Evolutionary conservation across 1,140 invertebrate genomes (phyloP).

Genomic region (Triops cancriformis): DNA sequence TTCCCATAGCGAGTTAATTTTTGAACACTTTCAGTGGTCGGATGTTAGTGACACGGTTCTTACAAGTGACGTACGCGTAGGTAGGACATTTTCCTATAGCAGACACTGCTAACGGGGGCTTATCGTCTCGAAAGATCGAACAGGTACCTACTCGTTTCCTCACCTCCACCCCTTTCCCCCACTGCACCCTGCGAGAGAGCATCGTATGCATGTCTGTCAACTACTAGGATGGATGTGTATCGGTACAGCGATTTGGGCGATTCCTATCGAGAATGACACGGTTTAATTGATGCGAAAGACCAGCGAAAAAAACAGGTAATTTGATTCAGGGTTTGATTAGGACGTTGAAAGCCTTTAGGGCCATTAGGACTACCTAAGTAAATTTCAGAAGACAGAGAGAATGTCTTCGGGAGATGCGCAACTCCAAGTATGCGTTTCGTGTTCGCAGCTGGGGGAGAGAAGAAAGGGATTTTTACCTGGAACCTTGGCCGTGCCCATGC

Average conservation of each 20-base stretch:
- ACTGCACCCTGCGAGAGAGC: not conserved
- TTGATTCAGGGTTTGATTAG: not conserved
- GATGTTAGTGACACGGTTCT: too few relatives aligned
- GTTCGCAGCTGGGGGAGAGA: not conserved
- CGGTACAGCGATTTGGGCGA: not conserved
- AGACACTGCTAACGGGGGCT: too few relatives aligned
- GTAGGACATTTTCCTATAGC: too few relatives aligned
- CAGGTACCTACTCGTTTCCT: too few relatives aligned
- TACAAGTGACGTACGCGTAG: too few relatives aligned
- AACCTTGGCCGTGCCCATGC: not conserved
- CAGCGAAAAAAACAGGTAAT: not conserved
- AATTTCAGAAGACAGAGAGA: too few relatives aligned
- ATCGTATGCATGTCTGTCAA: not conserved
- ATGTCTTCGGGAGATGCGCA: not conserved
- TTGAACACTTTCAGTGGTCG: too few relatives aligned
- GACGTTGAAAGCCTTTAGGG: too few relatives aligned
- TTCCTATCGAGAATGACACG: not conserved
- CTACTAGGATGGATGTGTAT: not conserved
- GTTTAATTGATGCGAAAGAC: not conserved
- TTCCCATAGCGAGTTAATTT: too few relatives aligned
- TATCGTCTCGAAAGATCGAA: too few relatives aligned
- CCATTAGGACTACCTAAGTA: too few relatives aligned
- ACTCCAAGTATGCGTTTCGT: not conserved
- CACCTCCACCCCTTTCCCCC: too few relatives aligned
- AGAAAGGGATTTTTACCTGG: not conserved